Conservation (phyloP, 2,113 vertebrate genomes). For the Dinomys branickii region DNA sequence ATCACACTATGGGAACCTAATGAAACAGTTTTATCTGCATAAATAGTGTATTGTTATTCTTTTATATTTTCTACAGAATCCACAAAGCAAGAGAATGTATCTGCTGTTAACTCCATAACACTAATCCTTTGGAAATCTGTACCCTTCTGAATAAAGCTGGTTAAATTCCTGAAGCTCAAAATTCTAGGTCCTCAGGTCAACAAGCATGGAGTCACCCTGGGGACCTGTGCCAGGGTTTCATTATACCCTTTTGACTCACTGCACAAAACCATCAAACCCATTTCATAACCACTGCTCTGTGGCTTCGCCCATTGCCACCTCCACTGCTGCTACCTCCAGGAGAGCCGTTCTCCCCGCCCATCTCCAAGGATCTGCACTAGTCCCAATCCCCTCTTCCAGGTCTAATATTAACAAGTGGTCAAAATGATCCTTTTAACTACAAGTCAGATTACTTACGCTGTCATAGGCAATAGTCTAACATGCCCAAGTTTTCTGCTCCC, state of each 20-base stretch:
- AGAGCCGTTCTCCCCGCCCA: background rate
- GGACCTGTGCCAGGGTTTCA: background rate
- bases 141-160: background rate
- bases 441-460: background rate
- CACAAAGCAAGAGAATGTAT: background rate
- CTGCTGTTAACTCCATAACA: background rate
- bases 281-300: background rate
- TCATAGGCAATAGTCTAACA: background rate
- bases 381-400: rapidly evolving
- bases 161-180: background rate
- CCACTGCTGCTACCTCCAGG: rapidly evolving
- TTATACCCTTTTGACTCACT: background rate
- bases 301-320: background rate
- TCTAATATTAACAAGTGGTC: background rate
- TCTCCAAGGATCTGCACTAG: background rate
- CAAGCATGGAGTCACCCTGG: background rate
- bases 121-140: background rate
- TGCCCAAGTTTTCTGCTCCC: background rate
- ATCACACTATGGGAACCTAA: background rate
- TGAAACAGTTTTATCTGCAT: background rate
- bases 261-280: background rate
- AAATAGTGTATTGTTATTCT: background rate
- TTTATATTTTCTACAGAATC: background rate
- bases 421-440: background rate
- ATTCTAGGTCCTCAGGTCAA: background rate